Conservation (phyloP, 2,797 vertebrate genomes). For the Pseudochromis fuscus region DNA sequence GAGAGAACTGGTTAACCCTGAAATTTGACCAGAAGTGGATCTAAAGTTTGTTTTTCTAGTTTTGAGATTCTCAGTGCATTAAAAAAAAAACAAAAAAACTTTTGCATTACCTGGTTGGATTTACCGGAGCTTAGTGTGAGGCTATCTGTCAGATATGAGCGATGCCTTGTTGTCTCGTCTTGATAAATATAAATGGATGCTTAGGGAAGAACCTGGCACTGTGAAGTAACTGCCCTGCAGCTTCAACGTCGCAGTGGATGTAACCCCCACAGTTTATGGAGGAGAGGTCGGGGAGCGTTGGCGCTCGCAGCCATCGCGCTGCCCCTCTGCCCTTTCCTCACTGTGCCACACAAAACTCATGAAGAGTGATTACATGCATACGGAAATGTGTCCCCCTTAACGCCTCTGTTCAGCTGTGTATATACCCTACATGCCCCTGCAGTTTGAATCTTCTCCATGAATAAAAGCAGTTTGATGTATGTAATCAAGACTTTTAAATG, state of each 20-base stretch:
- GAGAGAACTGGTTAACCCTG: too few species aligned
- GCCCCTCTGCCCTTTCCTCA: constrained; percentile 10
- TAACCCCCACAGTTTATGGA: constrained; percentile 3
- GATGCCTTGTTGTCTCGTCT: background rate
- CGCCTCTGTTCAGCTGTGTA: constrained; percentile 11
- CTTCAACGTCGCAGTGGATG: constrained; percentile 16
- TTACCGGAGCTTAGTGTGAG: background rate
- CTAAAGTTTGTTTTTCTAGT: too few species aligned
- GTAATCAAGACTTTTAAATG: background rate
- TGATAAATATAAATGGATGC: constrained; percentile 10
- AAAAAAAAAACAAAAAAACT: background rate
- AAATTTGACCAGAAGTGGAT: too few species aligned
- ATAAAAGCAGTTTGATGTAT: background rate
- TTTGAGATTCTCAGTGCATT: background rate
- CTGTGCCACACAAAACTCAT: constrained; percentile 18
- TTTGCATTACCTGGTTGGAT: background rate
- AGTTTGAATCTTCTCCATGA: constrained; percentile 6
- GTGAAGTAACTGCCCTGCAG: constrained; percentile 39
- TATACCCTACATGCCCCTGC: constrained; percentile 5
- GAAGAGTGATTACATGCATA: constrained; percentile 45
- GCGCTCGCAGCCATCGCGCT: constrained; percentile 18
- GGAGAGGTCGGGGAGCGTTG: constrained; percentile 39
- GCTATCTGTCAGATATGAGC: background rate
- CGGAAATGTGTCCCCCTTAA: constrained; percentile 1
- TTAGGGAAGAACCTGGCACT: background rate